A percentile compares a stretch with the other conserved stretches of the same genome.
These are phyloP conservation scores for Conistra vaccinii DNA, from an alignment of 2,888 invertebrate genomes.

Conservation along the genomic window DNA sequence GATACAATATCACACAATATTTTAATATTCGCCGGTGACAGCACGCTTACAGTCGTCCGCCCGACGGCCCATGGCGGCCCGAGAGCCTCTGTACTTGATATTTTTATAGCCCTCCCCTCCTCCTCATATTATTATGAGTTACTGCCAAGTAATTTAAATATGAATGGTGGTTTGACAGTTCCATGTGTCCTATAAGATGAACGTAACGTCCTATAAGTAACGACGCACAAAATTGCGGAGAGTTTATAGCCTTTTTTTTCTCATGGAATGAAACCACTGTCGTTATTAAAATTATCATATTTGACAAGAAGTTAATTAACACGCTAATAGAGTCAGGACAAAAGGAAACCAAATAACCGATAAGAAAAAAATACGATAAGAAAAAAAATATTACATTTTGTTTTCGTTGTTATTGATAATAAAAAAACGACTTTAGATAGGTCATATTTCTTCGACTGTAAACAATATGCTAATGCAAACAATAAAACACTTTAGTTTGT, in stretches of 20 bases:
- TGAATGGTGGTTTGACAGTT: conserved; percentile 85
- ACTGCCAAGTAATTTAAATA: conserved; percentile 86
- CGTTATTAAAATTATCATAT: conserved; percentile 27
- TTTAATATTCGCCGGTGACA: conserved; percentile 82
- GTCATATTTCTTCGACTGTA: neutral
- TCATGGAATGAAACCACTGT: neutral
- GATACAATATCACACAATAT: conserved; percentile 75
- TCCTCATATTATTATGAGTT: conserved; percentile 84
- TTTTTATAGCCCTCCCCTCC: conserved; percentile 84
- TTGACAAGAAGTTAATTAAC: conserved; percentile 27
- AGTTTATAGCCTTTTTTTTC: conserved; percentile 7
- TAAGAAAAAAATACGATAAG: neutral
- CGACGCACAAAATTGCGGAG: conserved; percentile 21
- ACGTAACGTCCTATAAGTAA: no score
- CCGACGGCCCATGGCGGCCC: conserved; percentile 66
- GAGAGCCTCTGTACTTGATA: conserved; percentile 84
- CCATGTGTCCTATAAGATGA: conserved; percentile 77
- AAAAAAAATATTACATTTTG: conserved; percentile 24
- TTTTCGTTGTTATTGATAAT: conserved; percentile 3
- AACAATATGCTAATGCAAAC: conserved; percentile 35
- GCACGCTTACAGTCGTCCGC: conserved; percentile 67
- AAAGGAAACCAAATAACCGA: conserved; percentile 22
- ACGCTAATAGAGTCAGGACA: conserved; percentile 8
- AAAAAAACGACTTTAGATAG: neutral
- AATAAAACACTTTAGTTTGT: neutral